Percentiles rank a stretch among this genome's conserved stretches.
These are phyloP conservation scores for Ernsta delagoae DNA, from an alignment of 2,888 invertebrate genomes.

Conservation along the genomic window DNA sequence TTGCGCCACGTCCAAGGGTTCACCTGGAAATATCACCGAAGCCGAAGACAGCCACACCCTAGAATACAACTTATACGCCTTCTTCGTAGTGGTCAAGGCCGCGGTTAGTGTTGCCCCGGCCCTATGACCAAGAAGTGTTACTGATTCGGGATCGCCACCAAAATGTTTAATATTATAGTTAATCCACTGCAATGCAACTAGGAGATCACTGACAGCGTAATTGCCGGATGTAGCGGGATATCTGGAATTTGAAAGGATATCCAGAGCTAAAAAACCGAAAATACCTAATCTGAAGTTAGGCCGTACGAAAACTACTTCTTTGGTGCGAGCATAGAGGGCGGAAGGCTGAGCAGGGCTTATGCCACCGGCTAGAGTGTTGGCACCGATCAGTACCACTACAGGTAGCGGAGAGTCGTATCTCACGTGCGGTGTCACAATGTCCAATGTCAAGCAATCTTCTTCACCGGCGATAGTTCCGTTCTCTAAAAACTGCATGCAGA, in stretches of 20 bases:
- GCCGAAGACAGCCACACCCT: conserved; percentile 93
- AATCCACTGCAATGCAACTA: conserved; percentile 92
- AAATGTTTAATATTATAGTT: conserved; percentile 92
- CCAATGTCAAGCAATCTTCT: conserved; percentile 93
- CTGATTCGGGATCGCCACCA: conserved; percentile 91
- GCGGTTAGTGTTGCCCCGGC: conserved; percentile 94
- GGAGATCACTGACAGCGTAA: conserved; percentile 92
- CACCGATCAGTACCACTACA: conserved; percentile 92
- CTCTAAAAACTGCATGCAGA: conserved; percentile 89
- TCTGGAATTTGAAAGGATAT: conserved; percentile 87
- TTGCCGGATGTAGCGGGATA: conserved; percentile 93
- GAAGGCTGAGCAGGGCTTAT: conserved; percentile 91
- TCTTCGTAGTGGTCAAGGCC: conserved; percentile 86
- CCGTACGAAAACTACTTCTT: conserved; percentile 93
- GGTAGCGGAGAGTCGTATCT: conserved; percentile 91
- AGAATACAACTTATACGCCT: conserved; percentile 88
- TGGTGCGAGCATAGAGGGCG: conserved; percentile 89
- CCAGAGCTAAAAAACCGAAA: conserved; percentile 92
- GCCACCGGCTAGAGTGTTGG: conserved; percentile 91
- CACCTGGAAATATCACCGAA: conserved; percentile 89
- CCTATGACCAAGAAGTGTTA: conserved; percentile 93
- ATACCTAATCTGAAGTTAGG: conserved; percentile 93
- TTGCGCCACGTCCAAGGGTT: conserved; percentile 85
- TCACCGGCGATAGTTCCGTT: conserved; percentile 88
- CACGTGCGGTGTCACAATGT: conserved; percentile 92